These are phyloP conservation scores for Harpegnathos saltator DNA, from an alignment of 1,140 invertebrate genomes.

Conservation along the genomic window DNA sequence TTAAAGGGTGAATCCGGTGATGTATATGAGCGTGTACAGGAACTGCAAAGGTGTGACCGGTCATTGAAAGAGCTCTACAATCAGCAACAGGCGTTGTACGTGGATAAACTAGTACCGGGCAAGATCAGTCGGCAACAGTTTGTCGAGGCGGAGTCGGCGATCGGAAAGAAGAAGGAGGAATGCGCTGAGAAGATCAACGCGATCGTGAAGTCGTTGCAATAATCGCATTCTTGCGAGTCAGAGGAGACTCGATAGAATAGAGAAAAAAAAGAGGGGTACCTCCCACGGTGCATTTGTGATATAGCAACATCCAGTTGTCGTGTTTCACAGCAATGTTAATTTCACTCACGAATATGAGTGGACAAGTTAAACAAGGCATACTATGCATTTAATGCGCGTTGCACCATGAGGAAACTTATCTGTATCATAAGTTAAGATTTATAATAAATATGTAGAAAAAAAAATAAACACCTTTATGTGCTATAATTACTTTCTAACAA, in stretches of 20 bases:
- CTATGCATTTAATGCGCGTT: slow-evolving; percentile 23
- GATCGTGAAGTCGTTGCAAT: slow-evolving; percentile 86
- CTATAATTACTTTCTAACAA: neutral
- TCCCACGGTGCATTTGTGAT: slow-evolving; percentile 70
- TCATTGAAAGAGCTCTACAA: slow-evolving; percentile 85
- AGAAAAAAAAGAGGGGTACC: neutral
- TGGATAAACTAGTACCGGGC: slow-evolving; percentile 89
- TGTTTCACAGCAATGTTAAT: slow-evolving; percentile 16
- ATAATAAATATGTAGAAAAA: slow-evolving; percentile 60
- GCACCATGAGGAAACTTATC: slow-evolving; percentile 36
- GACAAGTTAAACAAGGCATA: slow-evolving; percentile 33
- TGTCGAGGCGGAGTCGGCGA: slow-evolving; percentile 87
- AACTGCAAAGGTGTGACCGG: slow-evolving; percentile 89
- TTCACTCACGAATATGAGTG: slow-evolving; percentile 26
- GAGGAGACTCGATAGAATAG: slow-evolving; percentile 8
- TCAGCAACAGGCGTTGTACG: slow-evolving; percentile 86
- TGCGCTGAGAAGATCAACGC: slow-evolving; percentile 89
- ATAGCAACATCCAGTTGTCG: slow-evolving; percentile 22
- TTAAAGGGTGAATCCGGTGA: slow-evolving; percentile 89
- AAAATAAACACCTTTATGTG: neutral
- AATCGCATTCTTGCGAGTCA: slow-evolving; percentile 49
- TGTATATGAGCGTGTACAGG: slow-evolving; percentile 88
- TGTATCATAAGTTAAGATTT: slow-evolving; percentile 65
- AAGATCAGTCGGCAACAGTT: slow-evolving; percentile 90
- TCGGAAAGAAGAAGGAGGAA: slow-evolving; percentile 89